These are phyloP conservation scores for Blastobasis adustella DNA, from an alignment of 2,888 invertebrate species.

Conservation along the genomic window DNA sequence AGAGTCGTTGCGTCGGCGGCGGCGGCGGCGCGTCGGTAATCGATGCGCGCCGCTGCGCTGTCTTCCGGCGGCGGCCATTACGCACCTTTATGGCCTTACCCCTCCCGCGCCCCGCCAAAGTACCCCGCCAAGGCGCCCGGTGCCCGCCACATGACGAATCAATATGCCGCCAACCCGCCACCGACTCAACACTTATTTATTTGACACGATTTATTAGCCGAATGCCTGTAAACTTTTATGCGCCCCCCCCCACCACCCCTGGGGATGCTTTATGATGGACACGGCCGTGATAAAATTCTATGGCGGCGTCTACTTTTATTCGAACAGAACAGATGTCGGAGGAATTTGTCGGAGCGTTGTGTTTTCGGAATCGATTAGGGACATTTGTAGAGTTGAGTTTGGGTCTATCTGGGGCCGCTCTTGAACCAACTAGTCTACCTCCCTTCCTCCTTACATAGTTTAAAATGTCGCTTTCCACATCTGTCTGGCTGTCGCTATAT, in stretches of 20 bases:
- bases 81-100: conserved; percentile 82
- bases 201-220: conserved; percentile 74
- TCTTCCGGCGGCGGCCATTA: conserved; percentile 82
- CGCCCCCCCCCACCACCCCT: conserved; percentile 42
- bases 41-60: conserved; percentile 82
- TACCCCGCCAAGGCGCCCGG: conserved; percentile 37
- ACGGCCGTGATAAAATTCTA: conserved; percentile 64
- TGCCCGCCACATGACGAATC: conserved; percentile 75
- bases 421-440: too few species aligned
- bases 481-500: too few species aligned
- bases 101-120: conserved; percentile 37
- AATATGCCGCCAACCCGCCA: conserved; percentile 73
- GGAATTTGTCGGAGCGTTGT: conserved; percentile 12
- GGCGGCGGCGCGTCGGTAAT: conserved; percentile 69
- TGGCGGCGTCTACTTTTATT: conserved; percentile 58
- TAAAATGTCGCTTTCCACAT: too few species aligned
- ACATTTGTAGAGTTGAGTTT: too few species aligned
- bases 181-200: conserved; percentile 75
- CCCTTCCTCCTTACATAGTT: too few species aligned
- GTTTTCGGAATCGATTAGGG: too few species aligned
- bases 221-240: conserved; percentile 73
- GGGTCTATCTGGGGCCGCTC: too few species aligned
- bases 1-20: conserved; percentile 15
- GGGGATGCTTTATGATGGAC: conserved; percentile 67
- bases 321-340: conserved; percentile 57